Base-by-base conservation (phyloP, 2,113 vertebrate species). In the Gobius niger region DNA sequence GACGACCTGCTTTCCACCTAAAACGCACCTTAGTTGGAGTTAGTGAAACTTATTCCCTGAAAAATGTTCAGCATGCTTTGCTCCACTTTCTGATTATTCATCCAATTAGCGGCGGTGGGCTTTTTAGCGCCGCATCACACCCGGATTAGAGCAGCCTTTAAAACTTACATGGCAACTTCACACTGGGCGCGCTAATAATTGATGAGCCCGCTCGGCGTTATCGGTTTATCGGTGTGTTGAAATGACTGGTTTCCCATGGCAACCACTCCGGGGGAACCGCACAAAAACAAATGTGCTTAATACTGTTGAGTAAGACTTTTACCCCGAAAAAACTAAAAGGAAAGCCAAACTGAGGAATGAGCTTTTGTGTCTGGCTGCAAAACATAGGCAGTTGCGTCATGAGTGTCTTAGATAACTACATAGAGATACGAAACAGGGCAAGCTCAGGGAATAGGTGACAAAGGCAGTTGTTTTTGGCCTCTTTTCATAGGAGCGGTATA, bases 101-200 rank as follows among this genome's bases (percentile, higher is more conserved):
- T 63, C 68, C 63, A 81, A 82, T 87, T 83, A 86, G 60, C 70
- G 4, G 18, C 44, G 63, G 53, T 76, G 49, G 42, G 63, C 70
- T 76, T 60, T 85, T 51, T 65, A 75, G 47, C 15, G 11, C 62
- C 49, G 69, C 78, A 67, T 66, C 66, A 53, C 67, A 63, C 63
- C 47, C 5, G 78, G 73, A 74, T 78, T 74, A 75, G 72, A 78
- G 73, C 50, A 71, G 65, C 63, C 62, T 65, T 70, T 63, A 78
- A 84, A 87, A 77, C 52, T 77, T 76, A 76, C 60, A 81, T 10
- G 15, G 68, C 41, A 76, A 82, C 77, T 85, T 80, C 76, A 77
- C 80, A 87, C 77, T 81, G 83, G 75, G 67, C 5, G 34, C 74
- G 67, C 75, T 80, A 90, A 88, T 86, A 86, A 87, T 86, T 88